phyloP scores from a whole-genome alignment of 2,113 vertebrate genomes.

The Sciurus niger region DNA sequence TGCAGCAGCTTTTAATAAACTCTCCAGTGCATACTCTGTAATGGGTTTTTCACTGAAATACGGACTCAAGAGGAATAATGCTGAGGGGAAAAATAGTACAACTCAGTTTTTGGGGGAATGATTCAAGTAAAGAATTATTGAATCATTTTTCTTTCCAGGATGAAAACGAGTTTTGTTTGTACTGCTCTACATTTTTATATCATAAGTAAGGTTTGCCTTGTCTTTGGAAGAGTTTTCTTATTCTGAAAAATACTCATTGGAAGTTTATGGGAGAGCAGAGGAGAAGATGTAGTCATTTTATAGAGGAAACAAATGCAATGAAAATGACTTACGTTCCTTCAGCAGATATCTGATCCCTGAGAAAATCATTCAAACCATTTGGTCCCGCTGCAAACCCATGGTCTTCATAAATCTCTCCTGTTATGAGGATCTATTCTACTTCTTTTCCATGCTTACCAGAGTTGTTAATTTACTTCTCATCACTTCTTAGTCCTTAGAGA shows the following conservation, averaged over 20 bases:
- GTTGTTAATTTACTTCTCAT: constrained; percentile 29
- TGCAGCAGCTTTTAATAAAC: constrained; percentile 60
- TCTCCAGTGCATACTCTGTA: constrained; percentile 21
- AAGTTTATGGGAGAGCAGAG: constrained; percentile 67
- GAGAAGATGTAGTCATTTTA: constrained; percentile 46
- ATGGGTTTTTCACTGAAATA: constrained; percentile 66
- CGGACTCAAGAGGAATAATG: constrained; percentile 69
- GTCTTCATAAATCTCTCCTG: constrained; percentile 60
- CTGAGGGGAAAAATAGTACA: constrained; percentile 37
- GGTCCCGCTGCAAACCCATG: not conserved
- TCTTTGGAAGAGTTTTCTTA: constrained; percentile 60
- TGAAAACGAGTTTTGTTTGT: constrained; percentile 37
- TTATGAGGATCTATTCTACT: not conserved
- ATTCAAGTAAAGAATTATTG: constrained; percentile 63
- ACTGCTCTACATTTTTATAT: constrained; percentile 76
- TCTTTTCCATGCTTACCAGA: not conserved
- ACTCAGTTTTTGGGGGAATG: constrained; percentile 17
- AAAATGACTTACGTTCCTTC: constrained; percentile 58
- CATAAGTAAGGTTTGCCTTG: constrained; percentile 61
- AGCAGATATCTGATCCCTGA: not conserved
- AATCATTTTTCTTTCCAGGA: constrained; percentile 72
- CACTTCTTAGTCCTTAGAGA: not conserved
- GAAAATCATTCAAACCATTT: constrained; percentile 59
- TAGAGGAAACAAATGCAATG: constrained; percentile 22
- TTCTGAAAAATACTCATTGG: constrained; percentile 61